Base-by-base conservation (phyloP, 2,888 invertebrate species). In the Blastobasis lacticolella region DNA sequence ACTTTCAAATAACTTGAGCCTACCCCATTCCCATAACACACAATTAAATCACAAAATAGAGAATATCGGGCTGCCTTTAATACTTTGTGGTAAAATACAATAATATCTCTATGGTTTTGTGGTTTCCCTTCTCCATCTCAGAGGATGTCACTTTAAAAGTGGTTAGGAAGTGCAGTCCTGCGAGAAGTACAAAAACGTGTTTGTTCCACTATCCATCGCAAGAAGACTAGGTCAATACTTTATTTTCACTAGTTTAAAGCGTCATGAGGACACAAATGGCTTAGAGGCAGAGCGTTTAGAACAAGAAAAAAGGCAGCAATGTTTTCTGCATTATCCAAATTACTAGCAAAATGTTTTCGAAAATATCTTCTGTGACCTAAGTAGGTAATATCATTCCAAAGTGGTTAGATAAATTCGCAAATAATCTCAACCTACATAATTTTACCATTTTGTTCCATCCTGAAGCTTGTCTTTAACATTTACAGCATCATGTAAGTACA, bases 131-230 rank as follows among this genome's bases (percentile, higher is more conserved):
- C 23, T 45, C 10, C 36, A 6, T 46, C 36, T 43, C 43, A 8
- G 4, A 41, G 23, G 41, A 50, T 45, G 41, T 38, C 23, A 41
- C 10, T 48, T 48, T 41, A 40, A 36, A 45, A n/a, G 10, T 42
- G 37, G 46, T 37, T 43, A 36, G 40, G 45, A 38, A 48, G n/a
- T 36, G 37, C 37, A 7, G 10, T 38, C 44, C 41, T 38, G 9
- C 41, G 50, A 45, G 47, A 55, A 55, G 54, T 55, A 52, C 8
- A 42, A 53, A 56, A 48, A 48, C 57, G 46, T 57, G 54, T 57
- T 52, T 52, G 52, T 57, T 46, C 49, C 38, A 47, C 37, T 38
- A 23, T 38, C n/a, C 42, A 38, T 46, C 37, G 44, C 54, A 49
- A 49, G 50, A 53, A 49, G 51, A 38, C 40, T 8, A 23, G 23